Base-by-base conservation (phyloP, 2,888 invertebrate genomes). In the Rotaria magnacalcarata region DNA sequence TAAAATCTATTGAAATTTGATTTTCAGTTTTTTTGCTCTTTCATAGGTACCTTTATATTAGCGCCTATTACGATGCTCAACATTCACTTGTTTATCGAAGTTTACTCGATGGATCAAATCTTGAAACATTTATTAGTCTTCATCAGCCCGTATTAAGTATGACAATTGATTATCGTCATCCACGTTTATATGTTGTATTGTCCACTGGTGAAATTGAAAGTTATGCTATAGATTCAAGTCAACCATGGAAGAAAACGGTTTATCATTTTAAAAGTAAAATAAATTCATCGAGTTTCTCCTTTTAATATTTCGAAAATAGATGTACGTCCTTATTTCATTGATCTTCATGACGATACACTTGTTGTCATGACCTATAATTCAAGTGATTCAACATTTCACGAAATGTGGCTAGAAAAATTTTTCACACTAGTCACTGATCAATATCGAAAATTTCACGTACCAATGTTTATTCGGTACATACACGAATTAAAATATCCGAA, bases 131-230 rank as follows among this genome's bases (percentile, higher is more conserved):
- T 80, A 24, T 80, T 11, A 43, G 0, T 43, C 47, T 80, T 24
- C 19, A 24, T 47, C n/a, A 24, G 8, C 80, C 80, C 4, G 47
- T 80, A 11, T 47, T 80, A 47, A 80, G 80, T 80, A 80, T 80
- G 80, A 47, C 47, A 47, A 80, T 80, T n/a, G 80, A 80, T 80
- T 80, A 80, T 80, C 80, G 80, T 80, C 80, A 80, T 80, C 80
- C 80, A 80, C 80, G 47, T 47, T 47, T 80, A 24, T 80, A 80
- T 80, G 47, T 34, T 27, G 24, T 80, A 21, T 80, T 80, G 47
- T 80, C 80, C 47, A 80, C 24, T 80, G 80, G 80, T 24, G 47
- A 80, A 47, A 47, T 80, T 80, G 80, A 47, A 43, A 47, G 47
- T 80, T 80, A 80, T 80, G 21, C 80, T 41, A 47, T 47, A 24